A percentile compares a stretch with the other conserved stretches of the same genome.
These are phyloP conservation scores for Coleophora flavipennella DNA, from an alignment of 2,888 invertebrate species.

Conservation along the genomic window DNA sequence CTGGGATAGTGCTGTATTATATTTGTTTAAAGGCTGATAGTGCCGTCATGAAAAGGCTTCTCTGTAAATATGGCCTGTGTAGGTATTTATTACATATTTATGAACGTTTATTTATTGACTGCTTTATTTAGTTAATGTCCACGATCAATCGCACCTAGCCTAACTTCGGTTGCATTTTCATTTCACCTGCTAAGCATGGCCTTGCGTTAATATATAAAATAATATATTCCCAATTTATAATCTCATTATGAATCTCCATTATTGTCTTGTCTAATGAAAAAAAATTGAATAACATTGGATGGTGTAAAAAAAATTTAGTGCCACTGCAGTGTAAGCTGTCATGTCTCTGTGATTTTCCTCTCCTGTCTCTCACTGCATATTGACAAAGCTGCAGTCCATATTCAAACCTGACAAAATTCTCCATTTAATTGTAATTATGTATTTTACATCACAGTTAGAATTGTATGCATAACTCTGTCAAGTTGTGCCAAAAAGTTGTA, in stretches of 20 bases:
- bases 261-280: constrained; percentile 49
- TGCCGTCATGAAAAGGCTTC: constrained; percentile 57
- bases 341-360: constrained; percentile 5
- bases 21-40: constrained; percentile 66
- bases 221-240: constrained; percentile 50
- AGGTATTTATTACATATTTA: constrained; percentile 75
- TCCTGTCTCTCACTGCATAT: background rate
- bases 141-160: constrained; percentile 48
- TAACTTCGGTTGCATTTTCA: constrained; percentile 62
- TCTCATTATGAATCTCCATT: constrained; percentile 67
- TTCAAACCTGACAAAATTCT: no score
- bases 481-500: constrained; percentile 3
- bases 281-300: constrained; percentile 65
- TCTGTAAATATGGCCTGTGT: constrained; percentile 70
- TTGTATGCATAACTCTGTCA: constrained; percentile 7
- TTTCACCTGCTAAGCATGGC: constrained; percentile 66
- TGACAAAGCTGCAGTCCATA: constrained; percentile 2
- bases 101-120: constrained; percentile 74
- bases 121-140: constrained; percentile 67
- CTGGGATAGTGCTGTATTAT: constrained; percentile 70
- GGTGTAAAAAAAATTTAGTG: constrained; percentile 44
- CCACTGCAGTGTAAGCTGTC: constrained; percentile 18
- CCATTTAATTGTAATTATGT: constrained; percentile 4
- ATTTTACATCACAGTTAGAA: constrained; percentile 1
- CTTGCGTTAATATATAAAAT: constrained; percentile 52